Percentiles rank a stretch among this genome's conserved stretches.
Conservation (phyloP, 2,797 vertebrate genomes). For the Holocentrus rufus region DNA sequence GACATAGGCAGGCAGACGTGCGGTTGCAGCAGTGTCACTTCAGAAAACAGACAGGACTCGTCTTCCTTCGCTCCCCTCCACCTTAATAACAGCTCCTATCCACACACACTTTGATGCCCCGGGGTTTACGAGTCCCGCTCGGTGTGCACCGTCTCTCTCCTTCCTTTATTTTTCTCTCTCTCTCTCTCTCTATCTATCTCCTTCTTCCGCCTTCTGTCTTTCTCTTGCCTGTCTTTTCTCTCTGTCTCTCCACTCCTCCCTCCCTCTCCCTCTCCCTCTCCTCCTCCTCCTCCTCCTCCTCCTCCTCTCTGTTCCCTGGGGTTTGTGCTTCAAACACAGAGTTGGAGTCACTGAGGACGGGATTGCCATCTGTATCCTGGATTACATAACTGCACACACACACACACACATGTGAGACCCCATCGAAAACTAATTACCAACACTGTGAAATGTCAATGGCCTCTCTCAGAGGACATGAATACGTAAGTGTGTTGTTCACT, state of each 20-base stretch:
- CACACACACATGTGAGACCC: too few relatives aligned
- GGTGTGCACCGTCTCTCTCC: slow-evolving; percentile 60
- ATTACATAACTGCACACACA: slow-evolving; percentile 24
- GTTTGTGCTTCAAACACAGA: neutral
- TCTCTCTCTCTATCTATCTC: slow-evolving; percentile 44
- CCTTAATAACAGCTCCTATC: slow-evolving; percentile 77
- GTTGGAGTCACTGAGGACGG: slow-evolving; percentile 4
- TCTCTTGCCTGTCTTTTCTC: slow-evolving; percentile 33
- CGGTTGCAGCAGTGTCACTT: slow-evolving; percentile 58
- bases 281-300: slow-evolving; percentile 73
- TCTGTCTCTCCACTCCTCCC: slow-evolving; percentile 55
- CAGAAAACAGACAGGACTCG: slow-evolving; percentile 56
- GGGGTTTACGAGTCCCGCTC: slow-evolving; percentile 68
- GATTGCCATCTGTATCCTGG: slow-evolving; percentile 7
- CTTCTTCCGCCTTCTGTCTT: slow-evolving; percentile 50
- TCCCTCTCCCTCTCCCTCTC: slow-evolving; percentile 34
- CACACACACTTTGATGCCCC: slow-evolving; percentile 74
- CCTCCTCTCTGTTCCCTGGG: slow-evolving; percentile 51
- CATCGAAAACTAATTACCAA: too few relatives aligned
- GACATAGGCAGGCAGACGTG: slow-evolving; percentile 3
- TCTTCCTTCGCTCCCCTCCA: slow-evolving; percentile 56
- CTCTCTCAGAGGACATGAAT: neutral
- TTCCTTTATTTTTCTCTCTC: slow-evolving; percentile 25
- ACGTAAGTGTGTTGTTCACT: neutral
- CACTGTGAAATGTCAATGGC: too few relatives aligned